phyloP scores from a whole-genome alignment of 2,113 vertebrate species.

The Aptenodytes patagonicus region DNA sequence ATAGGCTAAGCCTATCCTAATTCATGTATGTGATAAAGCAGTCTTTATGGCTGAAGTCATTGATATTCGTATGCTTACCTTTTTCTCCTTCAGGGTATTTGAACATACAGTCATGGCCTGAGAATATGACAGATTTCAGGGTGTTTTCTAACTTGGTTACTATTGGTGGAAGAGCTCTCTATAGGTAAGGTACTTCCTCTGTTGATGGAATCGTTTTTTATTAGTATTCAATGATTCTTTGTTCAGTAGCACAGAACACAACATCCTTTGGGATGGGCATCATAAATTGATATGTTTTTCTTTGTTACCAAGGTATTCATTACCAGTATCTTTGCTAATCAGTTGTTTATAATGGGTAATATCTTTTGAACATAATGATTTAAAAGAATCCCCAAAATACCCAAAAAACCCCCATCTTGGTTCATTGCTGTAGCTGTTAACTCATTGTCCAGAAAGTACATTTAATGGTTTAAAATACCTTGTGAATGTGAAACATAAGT shows the following conservation, averaged over 20 bases:
- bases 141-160: slow-evolving; percentile 95
- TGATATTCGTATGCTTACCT: background rate
- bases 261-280: background rate
- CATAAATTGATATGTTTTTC: background rate
- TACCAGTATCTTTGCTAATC: background rate
- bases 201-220: background rate
- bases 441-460: background rate
- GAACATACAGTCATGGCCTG: slow-evolving; percentile 97
- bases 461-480: background rate
- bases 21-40: background rate
- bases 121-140: slow-evolving; percentile 96
- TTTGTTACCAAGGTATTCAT: background rate
- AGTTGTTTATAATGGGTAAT: background rate
- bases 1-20: background rate
- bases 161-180: slow-evolving; percentile 91
- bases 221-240: background rate
- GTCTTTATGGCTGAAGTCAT: background rate
- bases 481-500: background rate
- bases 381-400: too few species aligned
- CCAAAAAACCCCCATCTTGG: background rate
- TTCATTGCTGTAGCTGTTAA: background rate
- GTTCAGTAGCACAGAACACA: background rate
- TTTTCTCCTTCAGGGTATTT: slow-evolving; percentile 82
- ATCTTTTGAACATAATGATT: background rate
- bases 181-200: slow-evolving; percentile 78